Evolutionary conservation across 1,140 invertebrate species (phyloP), one percentile per base, ranked within the genome.

Genomic region (Panulirus ornatus): DNA sequence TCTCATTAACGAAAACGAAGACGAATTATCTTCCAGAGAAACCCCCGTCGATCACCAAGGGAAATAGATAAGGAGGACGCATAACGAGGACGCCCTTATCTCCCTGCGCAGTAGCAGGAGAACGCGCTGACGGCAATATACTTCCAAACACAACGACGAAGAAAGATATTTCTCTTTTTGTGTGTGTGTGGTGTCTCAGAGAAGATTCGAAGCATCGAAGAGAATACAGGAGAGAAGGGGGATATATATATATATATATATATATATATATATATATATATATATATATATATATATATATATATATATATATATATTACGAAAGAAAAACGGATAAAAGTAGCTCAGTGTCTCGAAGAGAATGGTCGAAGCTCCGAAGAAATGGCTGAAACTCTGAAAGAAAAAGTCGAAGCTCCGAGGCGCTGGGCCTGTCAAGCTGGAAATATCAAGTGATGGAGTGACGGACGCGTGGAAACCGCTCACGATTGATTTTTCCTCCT

Each of bases 381-480:
- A 47, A 44, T 27, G 11, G 44, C 40, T 78, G 75, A 78, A 47
- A 78, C 40, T 47, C 22, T 22, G 19, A 58, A 79, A 87, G 81
- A 79, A 71, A 81, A 44, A 73, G 63, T 47, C 87, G 42, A 70
- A 85, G 84, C 66, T 75, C 44, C 36, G 79, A 89, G 87, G 78
- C 79, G 87, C 83, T 83, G 87, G 78, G 87, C 78, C 87, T 89
- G 87, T 89, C 87, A 79, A 79, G 76, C 54, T 82, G 87, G 87
- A 89, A 89, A 89, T 89, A 89, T 89, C 87, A 89, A 89, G 87
- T 89, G 87, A 89, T 89, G 87, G 87, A 89, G 78, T 89, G 87
- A 89, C 87, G 83, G 87, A 89, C 87, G 87, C 87, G 54, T 75
- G 87, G 87, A 89, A 89, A 89, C 87, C 87, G 79, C 87, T 73